Conservation (phyloP, 2,888 invertebrate genomes). For the Colletes collaris region DNA sequence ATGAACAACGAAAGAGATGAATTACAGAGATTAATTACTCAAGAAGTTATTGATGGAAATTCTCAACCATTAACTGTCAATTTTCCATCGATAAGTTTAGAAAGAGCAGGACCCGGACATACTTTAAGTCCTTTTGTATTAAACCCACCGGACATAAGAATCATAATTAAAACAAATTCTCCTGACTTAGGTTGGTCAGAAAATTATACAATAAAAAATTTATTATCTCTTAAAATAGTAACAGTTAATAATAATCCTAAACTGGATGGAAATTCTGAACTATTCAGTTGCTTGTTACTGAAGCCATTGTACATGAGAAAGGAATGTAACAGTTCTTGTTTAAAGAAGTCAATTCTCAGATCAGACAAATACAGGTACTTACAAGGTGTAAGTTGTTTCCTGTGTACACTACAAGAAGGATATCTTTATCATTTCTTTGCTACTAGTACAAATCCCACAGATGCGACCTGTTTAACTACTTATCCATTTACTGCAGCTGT, state of each 20-base stretch:
- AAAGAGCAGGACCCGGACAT: conserved; percentile 77
- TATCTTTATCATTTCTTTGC: conserved; percentile 88
- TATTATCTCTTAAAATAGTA: conserved; percentile 84
- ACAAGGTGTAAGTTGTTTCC: conserved; percentile 86
- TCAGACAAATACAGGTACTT: conserved; percentile 85
- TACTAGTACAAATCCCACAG: conserved; percentile 61
- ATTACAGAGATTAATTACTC: conserved; percentile 70
- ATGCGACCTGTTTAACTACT: conserved; percentile 74
- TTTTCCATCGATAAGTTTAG: conserved; percentile 77
- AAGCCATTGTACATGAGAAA: conserved; percentile 82
- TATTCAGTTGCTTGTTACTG: conserved; percentile 84
- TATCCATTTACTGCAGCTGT: conserved; percentile 90
- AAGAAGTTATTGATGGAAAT: conserved; percentile 71
- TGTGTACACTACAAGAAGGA: conserved; percentile 88
- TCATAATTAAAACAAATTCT: conserved; percentile 81
- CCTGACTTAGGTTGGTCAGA: conserved; percentile 82
- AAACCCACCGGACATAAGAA: conserved; percentile 82
- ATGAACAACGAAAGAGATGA: conserved; percentile 75
- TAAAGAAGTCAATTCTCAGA: conserved; percentile 82
- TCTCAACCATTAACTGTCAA: conserved; percentile 73
- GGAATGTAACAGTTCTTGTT: conserved; percentile 70
- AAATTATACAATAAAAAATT: conserved; percentile 82
- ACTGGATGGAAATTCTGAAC: conserved; percentile 82
- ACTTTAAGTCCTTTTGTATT: conserved; percentile 76
- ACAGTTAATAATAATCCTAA: conserved; percentile 80